Evolutionary conservation across 2,797 vertebrate species (phyloP), one percentile per base, ranked within the genome.

Genomic region (Dallia pectoralis): DNA sequence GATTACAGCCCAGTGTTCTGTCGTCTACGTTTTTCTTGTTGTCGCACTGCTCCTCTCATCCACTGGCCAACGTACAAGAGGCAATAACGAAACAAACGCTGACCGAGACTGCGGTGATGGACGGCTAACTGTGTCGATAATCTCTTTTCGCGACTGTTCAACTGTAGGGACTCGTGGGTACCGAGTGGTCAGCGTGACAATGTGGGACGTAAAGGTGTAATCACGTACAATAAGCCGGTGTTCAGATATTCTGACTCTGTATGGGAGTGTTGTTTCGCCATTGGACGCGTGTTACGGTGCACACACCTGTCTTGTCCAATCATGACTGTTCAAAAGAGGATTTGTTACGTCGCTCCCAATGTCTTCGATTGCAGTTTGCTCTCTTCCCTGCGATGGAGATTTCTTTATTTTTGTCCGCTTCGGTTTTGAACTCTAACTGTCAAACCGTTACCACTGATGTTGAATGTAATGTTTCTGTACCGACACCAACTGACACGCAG

Each of bases 401-500:
- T 11, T 12, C n/a, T 44, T 44, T n/a, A n/a, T n/a, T 44, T 44
- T 14, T 3, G n/a, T 12, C 40, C 36, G 9, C 36, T 44, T 44
- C 9, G 40, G 14, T 44, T 44, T 44, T 44, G 2, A 11, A 14
- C 40, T 11, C 61, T 63, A 63, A 63, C 62, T 63, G 5, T 4
- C n/a, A 76, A 72, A 83, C 74, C 64, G 72, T 81, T 62, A 72
- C 81, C 76, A 75, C 76, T 85, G 84, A 86, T 87, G 62, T 78
- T 89, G 89, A 92, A 91, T 92, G 91, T 92, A 90, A 85, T 72
- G 75, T 84, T 84, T 85, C 86, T 82, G 3, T 63, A 19, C 29
- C 53, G 25, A 59, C 53, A 27, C 22, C 53, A 59, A 49, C 19
- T 8, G 76, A 44, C 68, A 72, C 77, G 32, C 40, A 71, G 61